phyloP scores from a whole-genome alignment of 2,113 vertebrate genomes.

The Pterocles burchelli region DNA sequence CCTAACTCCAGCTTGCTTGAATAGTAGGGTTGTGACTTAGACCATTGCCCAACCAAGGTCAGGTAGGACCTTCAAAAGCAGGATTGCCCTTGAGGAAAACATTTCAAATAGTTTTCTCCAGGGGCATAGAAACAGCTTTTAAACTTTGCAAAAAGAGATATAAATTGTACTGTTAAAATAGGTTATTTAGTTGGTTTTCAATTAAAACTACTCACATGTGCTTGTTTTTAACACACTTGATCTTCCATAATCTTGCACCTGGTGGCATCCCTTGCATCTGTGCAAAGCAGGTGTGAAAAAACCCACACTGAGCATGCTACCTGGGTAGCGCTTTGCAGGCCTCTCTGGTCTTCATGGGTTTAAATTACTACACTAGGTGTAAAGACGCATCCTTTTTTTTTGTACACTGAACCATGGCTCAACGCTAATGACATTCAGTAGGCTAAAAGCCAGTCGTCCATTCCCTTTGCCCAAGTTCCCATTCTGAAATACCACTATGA shows the following conservation, averaged over 20 bases:
- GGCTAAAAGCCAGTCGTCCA: not conserved
- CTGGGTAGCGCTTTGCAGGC: not conserved
- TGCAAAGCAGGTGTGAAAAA: not conserved
- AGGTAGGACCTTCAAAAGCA: conserved; percentile 54
- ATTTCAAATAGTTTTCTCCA: conserved; percentile 62
- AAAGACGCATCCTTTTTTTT: not conserved
- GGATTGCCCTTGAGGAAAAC: conserved; percentile 25
- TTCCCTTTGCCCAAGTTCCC: conserved; percentile 2
- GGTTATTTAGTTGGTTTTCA: not conserved
- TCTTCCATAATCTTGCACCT: conserved; percentile 21
- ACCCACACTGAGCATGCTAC: not conserved
- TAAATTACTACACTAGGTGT: not conserved
- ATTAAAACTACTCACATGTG: not conserved
- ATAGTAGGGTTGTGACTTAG: conserved; percentile 63
- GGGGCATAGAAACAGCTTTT: conserved; percentile 23
- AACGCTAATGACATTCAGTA: not conserved
- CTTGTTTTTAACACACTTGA: not conserved
- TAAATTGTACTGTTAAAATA: conserved; percentile 13
- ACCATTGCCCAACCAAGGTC: conserved; percentile 55
- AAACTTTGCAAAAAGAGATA: not conserved
- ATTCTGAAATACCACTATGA: not conserved
- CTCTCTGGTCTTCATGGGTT: not conserved
- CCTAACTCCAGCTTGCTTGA: conserved; percentile 68
- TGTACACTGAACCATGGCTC: not conserved
- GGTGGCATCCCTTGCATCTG: conserved; percentile 4